Evolutionary conservation across 2,113 vertebrate genomes (phyloP).

Genomic region (Lathamus discolor): DNA sequence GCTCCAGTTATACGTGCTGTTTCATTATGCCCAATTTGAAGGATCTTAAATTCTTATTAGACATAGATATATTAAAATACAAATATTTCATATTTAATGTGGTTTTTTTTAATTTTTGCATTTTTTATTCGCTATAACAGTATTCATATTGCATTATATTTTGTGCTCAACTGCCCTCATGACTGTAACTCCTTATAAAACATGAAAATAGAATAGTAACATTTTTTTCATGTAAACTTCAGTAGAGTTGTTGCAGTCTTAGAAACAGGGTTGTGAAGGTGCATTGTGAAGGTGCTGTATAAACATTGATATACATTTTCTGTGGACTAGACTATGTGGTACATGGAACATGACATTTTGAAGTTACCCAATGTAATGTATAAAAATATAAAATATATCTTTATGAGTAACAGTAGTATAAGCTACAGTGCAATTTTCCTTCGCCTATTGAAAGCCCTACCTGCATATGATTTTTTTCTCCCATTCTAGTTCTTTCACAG

Average conservation of each 20-base stretch:
- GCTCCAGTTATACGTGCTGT: not conserved
- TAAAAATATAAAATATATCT: slow-evolving; percentile 20
- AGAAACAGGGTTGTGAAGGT: not conserved
- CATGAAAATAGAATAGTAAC: not conserved
- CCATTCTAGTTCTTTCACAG: not conserved
- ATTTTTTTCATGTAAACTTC: slow-evolving; percentile 23
- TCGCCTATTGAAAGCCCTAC: not conserved
- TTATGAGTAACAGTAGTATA: slow-evolving; percentile 37
- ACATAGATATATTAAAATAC: not conserved
- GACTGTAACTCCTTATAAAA: not conserved
- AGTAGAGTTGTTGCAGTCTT: not conserved
- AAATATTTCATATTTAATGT: not conserved
- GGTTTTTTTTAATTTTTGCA: not conserved
- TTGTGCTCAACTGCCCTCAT: not conserved
- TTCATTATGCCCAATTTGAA: not conserved
- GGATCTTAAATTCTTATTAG: not conserved
- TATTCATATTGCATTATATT: not conserved
- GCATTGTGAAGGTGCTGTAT: slow-evolving; percentile 1
- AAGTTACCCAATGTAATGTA: not conserved
- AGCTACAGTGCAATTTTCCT: slow-evolving; percentile 41
- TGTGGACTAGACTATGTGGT: not conserved
- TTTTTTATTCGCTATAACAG: not conserved
- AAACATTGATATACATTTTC: not conserved
- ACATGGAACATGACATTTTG: not conserved
- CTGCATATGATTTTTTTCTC: not conserved